These are phyloP conservation scores for Zaprionus inermis DNA, from an alignment of 1,140 invertebrate genomes.

Conservation along the genomic window DNA sequence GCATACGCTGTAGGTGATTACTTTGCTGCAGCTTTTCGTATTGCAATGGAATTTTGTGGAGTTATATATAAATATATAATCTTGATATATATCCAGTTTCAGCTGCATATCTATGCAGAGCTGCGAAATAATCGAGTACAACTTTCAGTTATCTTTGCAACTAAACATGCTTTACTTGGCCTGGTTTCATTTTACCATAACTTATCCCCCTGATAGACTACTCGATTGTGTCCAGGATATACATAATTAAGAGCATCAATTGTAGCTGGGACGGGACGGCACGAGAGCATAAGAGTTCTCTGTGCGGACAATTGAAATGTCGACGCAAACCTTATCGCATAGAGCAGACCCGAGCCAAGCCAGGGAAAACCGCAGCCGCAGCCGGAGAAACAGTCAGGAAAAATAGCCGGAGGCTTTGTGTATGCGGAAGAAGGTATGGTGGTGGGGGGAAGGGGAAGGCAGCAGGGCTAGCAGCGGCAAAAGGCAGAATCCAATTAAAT, in stretches of 20 bases:
- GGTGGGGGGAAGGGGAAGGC: neutral
- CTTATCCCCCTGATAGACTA: neutral
- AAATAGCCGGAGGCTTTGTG: neutral
- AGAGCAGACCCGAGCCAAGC: neutral
- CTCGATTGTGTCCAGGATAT: neutral
- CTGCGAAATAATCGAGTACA: too few relatives aligned
- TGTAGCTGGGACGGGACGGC: conserved; percentile 7
- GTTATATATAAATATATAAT: too few relatives aligned
- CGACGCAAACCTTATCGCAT: conserved; percentile 35
- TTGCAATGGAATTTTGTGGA: too few relatives aligned
- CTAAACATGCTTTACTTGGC: too few relatives aligned
- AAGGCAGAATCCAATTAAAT: conserved; percentile 53
- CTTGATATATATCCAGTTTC: too few relatives aligned
- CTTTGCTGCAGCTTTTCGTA: too few relatives aligned
- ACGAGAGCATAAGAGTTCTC: conserved; percentile 29
- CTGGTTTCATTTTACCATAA: too few relatives aligned
- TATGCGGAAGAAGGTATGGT: neutral
- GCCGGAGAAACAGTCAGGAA: neutral
- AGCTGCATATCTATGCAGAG: too few relatives aligned
- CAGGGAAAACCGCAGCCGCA: neutral
- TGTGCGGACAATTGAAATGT: conserved; percentile 43
- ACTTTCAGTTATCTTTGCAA: too few relatives aligned
- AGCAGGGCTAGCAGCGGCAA: neutral
- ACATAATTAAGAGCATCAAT: conserved; percentile 25
- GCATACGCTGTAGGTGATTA: too few relatives aligned